phyloP scores from a whole-genome alignment of 2,113 vertebrate genomes.

The Oryzias celebensis region DNA sequence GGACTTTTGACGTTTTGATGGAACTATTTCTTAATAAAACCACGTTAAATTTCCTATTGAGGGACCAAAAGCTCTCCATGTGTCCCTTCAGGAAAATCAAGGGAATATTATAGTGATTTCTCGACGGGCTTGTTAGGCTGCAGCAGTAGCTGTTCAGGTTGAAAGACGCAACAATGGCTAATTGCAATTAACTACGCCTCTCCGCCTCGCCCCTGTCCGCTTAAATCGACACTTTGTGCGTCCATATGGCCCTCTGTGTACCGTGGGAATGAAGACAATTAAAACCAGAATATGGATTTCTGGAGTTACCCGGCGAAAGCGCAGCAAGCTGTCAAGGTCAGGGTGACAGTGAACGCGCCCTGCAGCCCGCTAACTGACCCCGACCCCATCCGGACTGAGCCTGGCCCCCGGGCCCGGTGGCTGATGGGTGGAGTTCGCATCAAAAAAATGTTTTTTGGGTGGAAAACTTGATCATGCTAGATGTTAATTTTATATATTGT shows the following conservation, averaged over 20 bases:
- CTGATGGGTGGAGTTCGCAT: not conserved
- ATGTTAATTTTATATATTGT: too few relatives aligned
- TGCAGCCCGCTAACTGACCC: slow-evolving; percentile 12
- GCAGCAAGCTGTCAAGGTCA: slow-evolving; percentile 79
- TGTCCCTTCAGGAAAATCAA: slow-evolving; percentile 46
- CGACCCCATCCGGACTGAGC: slow-evolving; percentile 16
- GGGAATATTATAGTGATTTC: slow-evolving; percentile 54
- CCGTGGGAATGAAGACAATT: slow-evolving; percentile 82
- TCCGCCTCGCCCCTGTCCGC: slow-evolving; percentile 68
- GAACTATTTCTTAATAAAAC: not conserved
- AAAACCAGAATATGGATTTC: slow-evolving; percentile 80
- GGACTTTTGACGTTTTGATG: too few relatives aligned
- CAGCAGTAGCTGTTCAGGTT: slow-evolving; percentile 61
- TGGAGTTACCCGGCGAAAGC: slow-evolving; percentile 68
- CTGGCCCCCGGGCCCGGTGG: slow-evolving; percentile 1
- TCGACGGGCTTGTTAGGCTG: slow-evolving; percentile 63
- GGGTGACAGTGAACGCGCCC: slow-evolving; percentile 66
- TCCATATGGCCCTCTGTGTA: slow-evolving; percentile 74
- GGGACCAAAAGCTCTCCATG: slow-evolving; percentile 6
- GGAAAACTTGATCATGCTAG: too few relatives aligned
- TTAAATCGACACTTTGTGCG: slow-evolving; percentile 77
- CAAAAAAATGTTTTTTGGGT: not conserved
- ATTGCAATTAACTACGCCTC: slow-evolving; percentile 79
- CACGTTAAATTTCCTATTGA: slow-evolving; percentile 16
- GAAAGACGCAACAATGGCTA: slow-evolving; percentile 79